Evolutionary conservation across 35 echinoderm and acorn worm genomes (phyloP).

Genomic region (Stichopus chloronotus): DNA sequence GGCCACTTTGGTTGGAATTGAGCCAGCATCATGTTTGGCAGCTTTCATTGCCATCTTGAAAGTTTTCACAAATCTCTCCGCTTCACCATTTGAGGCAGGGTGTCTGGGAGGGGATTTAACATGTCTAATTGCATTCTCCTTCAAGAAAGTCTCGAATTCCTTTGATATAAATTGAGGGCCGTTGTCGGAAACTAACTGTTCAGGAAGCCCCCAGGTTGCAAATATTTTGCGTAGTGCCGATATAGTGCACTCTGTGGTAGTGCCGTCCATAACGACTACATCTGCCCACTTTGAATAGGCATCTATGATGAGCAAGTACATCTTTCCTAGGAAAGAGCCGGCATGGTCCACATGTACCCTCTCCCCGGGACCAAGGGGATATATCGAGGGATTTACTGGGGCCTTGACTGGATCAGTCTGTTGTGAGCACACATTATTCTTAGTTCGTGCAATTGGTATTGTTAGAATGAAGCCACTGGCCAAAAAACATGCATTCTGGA

Average conservation of each 20-base stretch:
- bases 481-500: slow-evolving; percentile 22
- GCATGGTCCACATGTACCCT: slow-evolving; percentile 73
- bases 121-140: slow-evolving; percentile 63
- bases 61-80: slow-evolving; percentile 64
- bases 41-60: slow-evolving; percentile 63
- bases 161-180: slow-evolving; percentile 60
- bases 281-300: slow-evolving; percentile 72
- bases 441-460: not conserved
- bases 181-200: slow-evolving; percentile 59
- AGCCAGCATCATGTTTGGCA: not conserved
- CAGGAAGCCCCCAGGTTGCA: slow-evolving; percentile 58
- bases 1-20: not conserved
- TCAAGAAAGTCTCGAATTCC: slow-evolving; percentile 62
- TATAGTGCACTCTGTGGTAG: slow-evolving; percentile 52
- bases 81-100: slow-evolving; percentile 38
- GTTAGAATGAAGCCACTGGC: not conserved
- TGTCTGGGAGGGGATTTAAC: slow-evolving; percentile 54
- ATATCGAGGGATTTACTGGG: slow-evolving; percentile 65
- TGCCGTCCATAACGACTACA: slow-evolving; percentile 60
- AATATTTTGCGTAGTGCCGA: slow-evolving; percentile 47
- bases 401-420: slow-evolving; percentile 7
- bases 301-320: slow-evolving; percentile 46
- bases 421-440: slow-evolving; percentile 16
- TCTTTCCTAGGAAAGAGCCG: not conserved
- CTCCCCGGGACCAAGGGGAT: slow-evolving; percentile 31